These are phyloP conservation scores for Python bivittatus DNA, from an alignment of 2,113 vertebrate species.

Conservation along the genomic window DNA sequence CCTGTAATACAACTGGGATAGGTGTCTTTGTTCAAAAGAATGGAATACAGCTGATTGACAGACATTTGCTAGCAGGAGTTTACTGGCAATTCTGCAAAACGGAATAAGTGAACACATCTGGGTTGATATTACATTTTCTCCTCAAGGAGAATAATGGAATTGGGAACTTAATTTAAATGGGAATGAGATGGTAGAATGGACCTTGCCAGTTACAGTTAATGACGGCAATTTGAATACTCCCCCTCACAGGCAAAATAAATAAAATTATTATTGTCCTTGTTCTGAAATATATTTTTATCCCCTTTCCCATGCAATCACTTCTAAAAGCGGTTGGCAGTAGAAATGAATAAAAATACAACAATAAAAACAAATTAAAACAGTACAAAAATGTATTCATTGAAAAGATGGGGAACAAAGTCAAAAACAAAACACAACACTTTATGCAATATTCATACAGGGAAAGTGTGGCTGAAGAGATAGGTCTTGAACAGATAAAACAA, in stretches of 20 bases:
- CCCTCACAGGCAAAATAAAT: background rate
- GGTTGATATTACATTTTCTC: background rate
- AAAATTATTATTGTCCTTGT: background rate
- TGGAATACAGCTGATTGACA: background rate
- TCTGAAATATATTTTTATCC: background rate
- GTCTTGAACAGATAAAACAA: background rate
- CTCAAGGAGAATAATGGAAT: background rate
- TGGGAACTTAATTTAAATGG: background rate
- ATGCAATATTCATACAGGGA: background rate
- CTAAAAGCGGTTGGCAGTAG: background rate
- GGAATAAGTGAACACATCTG: slow-evolving; percentile 4
- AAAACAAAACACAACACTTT: background rate
- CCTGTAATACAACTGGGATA: background rate
- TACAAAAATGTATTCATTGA: background rate
- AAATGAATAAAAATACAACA: background rate
- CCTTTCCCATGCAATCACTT: background rate
- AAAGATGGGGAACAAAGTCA: background rate
- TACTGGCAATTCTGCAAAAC: background rate
- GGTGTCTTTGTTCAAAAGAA: background rate
- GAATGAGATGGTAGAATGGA: background rate
- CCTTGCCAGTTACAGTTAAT: background rate
- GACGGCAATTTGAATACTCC: background rate
- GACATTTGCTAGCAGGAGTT: background rate
- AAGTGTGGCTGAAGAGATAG: background rate
- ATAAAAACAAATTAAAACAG: background rate